These are phyloP conservation scores for Pterocles orientalis DNA, from an alignment of 2,113 vertebrate species.

Conservation along the genomic window DNA sequence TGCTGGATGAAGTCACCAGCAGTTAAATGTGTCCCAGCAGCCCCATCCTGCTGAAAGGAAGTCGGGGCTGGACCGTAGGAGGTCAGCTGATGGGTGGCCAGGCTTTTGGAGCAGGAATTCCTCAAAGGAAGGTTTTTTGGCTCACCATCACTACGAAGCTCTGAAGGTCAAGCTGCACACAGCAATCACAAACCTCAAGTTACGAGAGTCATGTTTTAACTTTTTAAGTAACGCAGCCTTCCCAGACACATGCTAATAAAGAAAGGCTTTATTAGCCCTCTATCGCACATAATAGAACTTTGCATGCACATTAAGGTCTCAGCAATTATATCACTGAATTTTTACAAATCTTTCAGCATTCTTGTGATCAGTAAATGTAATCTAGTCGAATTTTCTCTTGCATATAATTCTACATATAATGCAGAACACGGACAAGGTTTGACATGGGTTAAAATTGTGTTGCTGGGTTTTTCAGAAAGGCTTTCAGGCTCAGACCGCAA, in stretches of 20 bases:
- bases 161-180: conserved; percentile 13
- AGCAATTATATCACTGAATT: not conserved
- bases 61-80: not conserved
- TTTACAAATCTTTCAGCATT: not conserved
- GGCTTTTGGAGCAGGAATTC: not conserved
- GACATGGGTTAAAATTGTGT: not conserved
- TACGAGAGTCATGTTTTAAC: not conserved
- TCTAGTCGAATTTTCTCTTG: not conserved
- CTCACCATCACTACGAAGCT: not conserved
- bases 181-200: not conserved
- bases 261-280: not conserved
- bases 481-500: not conserved
- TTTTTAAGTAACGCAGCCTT: not conserved
- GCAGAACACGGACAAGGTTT: not conserved
- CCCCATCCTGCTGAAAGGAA: conserved; percentile 13
- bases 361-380: not conserved
- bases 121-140: conserved; percentile 6
- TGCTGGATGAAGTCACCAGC: conserved; percentile 11
- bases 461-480: not conserved
- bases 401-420: not conserved
- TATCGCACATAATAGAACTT: not conserved
- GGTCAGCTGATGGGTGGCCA: conserved; percentile 9
- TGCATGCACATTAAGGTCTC: not conserved
- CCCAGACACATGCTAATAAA: not conserved
- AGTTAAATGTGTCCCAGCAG: not conserved